phyloP scores from a whole-genome alignment of 53 echinoderm and acorn worm genomes.

The Hippasteria phrygiana region DNA sequence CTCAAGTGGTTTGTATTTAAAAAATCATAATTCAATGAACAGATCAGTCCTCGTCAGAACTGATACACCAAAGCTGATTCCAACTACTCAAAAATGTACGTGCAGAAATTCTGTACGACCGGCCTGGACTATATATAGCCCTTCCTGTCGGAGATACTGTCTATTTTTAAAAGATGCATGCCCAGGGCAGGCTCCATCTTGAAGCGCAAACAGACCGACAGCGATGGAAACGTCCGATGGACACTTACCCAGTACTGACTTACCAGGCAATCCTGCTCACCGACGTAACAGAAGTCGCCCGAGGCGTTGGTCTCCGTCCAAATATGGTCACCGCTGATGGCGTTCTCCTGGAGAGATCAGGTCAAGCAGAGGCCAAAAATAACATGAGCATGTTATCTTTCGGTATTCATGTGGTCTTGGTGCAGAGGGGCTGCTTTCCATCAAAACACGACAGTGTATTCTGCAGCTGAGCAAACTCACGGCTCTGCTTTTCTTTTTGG shows the following conservation, averaged over 20 bases:
- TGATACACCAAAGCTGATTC: neutral
- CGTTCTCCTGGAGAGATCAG: slow-evolving; percentile 80
- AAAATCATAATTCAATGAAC: no score
- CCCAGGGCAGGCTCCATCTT: slow-evolving; percentile 17
- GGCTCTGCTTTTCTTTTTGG: neutral
- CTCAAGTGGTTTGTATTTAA: no score
- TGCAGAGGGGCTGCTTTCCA: slow-evolving; percentile 18
- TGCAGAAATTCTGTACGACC: neutral
- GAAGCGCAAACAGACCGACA: neutral
- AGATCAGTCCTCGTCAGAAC: neutral
- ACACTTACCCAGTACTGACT: slow-evolving; percentile 88
- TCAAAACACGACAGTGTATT: neutral
- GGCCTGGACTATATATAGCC: slow-evolving; percentile 20
- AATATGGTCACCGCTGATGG: slow-evolving; percentile 95
- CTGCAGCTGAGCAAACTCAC: slow-evolving; percentile 8
- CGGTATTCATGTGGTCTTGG: neutral
- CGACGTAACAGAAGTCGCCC: slow-evolving; percentile 98
- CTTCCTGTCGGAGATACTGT: neutral
- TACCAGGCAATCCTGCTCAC: slow-evolving; percentile 99
- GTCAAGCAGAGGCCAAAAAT: neutral
- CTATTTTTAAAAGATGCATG: neutral
- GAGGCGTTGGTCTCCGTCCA: slow-evolving; percentile 99
- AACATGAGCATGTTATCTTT: neutral
- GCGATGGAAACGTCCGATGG: slow-evolving; percentile 44
- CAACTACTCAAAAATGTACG: neutral